phyloP scores from a whole-genome alignment of 2,888 invertebrate genomes.

The Tuta absoluta region DNA sequence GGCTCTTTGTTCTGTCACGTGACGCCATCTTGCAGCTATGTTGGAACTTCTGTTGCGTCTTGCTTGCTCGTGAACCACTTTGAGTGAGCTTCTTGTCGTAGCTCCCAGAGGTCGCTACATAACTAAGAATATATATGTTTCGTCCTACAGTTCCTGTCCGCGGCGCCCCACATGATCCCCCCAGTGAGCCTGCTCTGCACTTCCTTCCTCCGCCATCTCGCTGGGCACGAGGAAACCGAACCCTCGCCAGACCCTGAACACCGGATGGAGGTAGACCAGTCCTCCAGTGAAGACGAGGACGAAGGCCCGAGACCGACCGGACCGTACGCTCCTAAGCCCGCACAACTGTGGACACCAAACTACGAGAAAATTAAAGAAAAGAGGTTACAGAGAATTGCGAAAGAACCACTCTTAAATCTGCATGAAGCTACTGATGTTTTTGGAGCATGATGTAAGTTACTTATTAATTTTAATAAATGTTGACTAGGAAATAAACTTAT shows the following conservation, averaged over 20 bases:
- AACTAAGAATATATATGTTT: too few relatives aligned
- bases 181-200: constrained; percentile 68
- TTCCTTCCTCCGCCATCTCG: constrained; percentile 66
- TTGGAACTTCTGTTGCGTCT: too few relatives aligned
- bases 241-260: constrained; percentile 7
- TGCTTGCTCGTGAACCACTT: too few relatives aligned
- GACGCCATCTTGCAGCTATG: too few relatives aligned
- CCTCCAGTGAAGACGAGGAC: constrained; percentile 65
- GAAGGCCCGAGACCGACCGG: constrained; percentile 42
- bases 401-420: constrained; percentile 58
- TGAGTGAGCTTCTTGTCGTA: too few relatives aligned
- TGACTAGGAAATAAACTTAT: constrained; percentile 10
- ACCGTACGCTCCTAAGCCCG: constrained; percentile 47
- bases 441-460: constrained; percentile 44
- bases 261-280: constrained; percentile 50
- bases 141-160: constrained; percentile 64
- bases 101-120: too few relatives aligned
- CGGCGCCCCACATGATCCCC: constrained; percentile 73
- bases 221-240: constrained; percentile 54
- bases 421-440: constrained; percentile 56
- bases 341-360: constrained; percentile 68
- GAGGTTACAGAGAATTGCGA: constrained; percentile 62
- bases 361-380: constrained; percentile 74
- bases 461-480: constrained; percentile 27
- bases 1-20: too few relatives aligned